phyloP scores from a whole-genome alignment of 2,113 vertebrate species.

The Morone chrysops region DNA sequence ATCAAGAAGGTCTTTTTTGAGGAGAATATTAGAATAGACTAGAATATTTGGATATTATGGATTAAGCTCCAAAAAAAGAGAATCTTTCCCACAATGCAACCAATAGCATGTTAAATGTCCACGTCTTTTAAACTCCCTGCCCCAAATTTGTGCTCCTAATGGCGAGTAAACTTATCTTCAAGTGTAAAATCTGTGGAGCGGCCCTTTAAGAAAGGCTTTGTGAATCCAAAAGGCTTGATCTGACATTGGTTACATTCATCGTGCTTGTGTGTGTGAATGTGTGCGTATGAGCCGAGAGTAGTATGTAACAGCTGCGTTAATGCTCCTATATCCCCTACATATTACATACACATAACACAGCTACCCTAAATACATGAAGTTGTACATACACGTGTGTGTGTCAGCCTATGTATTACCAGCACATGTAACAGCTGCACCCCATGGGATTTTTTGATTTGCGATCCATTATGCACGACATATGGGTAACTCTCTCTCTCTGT shows the following conservation, averaged over 20 bases:
- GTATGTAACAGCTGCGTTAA: slow-evolving; percentile 13
- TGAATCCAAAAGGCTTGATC: neutral
- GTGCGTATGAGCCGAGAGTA: neutral
- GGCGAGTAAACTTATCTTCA: neutral
- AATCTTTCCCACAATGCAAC: neutral
- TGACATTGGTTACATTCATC: no score
- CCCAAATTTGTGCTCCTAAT: neutral
- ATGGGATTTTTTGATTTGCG: neutral
- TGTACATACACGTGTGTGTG: slow-evolving; percentile 10
- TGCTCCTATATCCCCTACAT: slow-evolving; percentile 16
- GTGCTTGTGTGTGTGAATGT: neutral
- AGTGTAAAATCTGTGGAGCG: neutral
- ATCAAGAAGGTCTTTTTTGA: no score
- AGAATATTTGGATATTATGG: no score
- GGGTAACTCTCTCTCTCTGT: neutral
- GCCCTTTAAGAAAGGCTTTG: neutral
- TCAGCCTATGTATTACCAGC: slow-evolving; percentile 16
- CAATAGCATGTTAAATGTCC: neutral
- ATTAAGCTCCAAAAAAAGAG: no score
- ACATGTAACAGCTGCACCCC: slow-evolving; percentile 52
- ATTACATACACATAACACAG: slow-evolving; percentile 20
- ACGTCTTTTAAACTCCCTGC: neutral
- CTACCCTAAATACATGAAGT: slow-evolving; percentile 1
- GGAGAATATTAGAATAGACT: no score
- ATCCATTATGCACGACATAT: slow-evolving; percentile 57